phyloP scores from a whole-genome alignment of 2,888 invertebrate species.

The Argynnis bischoffii region DNA sequence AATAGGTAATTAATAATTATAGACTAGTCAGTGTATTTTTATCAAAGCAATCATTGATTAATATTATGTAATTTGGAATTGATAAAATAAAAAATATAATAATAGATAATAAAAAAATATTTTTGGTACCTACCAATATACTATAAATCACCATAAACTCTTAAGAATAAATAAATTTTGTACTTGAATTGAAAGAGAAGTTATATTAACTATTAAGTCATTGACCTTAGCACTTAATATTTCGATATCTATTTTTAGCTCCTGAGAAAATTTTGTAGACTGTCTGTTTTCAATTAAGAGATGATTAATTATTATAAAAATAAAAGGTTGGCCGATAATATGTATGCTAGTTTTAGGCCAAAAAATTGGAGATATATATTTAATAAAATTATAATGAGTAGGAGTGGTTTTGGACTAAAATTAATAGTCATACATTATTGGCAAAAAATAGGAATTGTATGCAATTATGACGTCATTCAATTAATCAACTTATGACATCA shows the following conservation, averaged over 20 bases:
- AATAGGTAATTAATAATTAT: too few species aligned
- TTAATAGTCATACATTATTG: not conserved
- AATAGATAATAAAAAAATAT: too few species aligned
- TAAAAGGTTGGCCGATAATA: not conserved
- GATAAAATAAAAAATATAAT: too few species aligned
- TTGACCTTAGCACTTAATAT: conserved; percentile 9
- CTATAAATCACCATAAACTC: too few species aligned
- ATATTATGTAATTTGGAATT: too few species aligned
- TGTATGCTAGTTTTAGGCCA: too few species aligned
- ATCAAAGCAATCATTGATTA: too few species aligned
- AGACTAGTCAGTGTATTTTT: too few species aligned
- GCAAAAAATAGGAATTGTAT: conserved; percentile 9
- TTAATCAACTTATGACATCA: conserved; percentile 59
- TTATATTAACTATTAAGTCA: not conserved
- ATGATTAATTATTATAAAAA: not conserved
- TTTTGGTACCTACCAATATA: too few species aligned
- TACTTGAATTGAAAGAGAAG: not conserved
- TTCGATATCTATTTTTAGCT: conserved; percentile 5
- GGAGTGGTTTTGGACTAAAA: conserved; percentile 1
- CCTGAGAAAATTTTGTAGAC: not conserved
- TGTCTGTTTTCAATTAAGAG: not conserved
- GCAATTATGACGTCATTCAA: conserved; percentile 34
- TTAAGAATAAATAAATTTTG: not conserved
- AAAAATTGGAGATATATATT: too few species aligned
- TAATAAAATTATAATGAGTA: not conserved